phyloP scores from a whole-genome alignment of 2,888 invertebrate genomes.

The Perdita meconis region DNA sequence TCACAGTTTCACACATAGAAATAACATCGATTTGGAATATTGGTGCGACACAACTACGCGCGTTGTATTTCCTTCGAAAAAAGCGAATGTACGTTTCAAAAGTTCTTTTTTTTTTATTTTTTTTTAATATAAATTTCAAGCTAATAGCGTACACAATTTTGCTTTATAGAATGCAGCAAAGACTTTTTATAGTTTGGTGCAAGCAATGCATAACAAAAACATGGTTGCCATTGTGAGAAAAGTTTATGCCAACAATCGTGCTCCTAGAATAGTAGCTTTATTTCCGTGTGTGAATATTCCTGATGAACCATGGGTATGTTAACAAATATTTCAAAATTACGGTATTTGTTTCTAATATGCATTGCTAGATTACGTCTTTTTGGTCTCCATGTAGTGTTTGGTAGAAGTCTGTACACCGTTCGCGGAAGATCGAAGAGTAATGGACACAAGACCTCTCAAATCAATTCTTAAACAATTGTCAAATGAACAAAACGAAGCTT shows the following conservation, averaged over 20 bases:
- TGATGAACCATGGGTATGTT: constrained; percentile 70
- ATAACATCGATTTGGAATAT: constrained; percentile 44
- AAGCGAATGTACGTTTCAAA: constrained; percentile 16
- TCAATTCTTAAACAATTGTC: constrained; percentile 51
- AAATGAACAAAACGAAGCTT: constrained; percentile 51
- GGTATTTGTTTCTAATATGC: neutral
- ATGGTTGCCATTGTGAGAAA: constrained; percentile 72
- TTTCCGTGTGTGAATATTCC: constrained; percentile 66
- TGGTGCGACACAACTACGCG: constrained; percentile 32
- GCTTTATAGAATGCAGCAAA: constrained; percentile 51
- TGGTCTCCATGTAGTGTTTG: constrained; percentile 47
- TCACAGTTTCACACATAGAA: constrained; percentile 46
- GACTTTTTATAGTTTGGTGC: constrained; percentile 70
- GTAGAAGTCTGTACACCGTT: constrained; percentile 57
- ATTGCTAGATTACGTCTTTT: neutral
- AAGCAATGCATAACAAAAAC: constrained; percentile 66
- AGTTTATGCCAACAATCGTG: constrained; percentile 40
- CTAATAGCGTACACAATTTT: neutral
- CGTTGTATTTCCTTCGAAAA: constrained; percentile 51
- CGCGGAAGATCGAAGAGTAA: constrained; percentile 57
- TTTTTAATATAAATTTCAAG: neutral
- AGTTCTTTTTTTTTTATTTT: too few species aligned
- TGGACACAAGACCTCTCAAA: constrained; percentile 48
- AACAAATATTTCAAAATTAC: constrained; percentile 9
- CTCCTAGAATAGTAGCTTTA: constrained; percentile 69